A percentile compares a stretch with the other conserved stretches of the same genome.
phyloP scores from a whole-genome alignment of 2,888 invertebrate species.

The Phengaris alcon region DNA sequence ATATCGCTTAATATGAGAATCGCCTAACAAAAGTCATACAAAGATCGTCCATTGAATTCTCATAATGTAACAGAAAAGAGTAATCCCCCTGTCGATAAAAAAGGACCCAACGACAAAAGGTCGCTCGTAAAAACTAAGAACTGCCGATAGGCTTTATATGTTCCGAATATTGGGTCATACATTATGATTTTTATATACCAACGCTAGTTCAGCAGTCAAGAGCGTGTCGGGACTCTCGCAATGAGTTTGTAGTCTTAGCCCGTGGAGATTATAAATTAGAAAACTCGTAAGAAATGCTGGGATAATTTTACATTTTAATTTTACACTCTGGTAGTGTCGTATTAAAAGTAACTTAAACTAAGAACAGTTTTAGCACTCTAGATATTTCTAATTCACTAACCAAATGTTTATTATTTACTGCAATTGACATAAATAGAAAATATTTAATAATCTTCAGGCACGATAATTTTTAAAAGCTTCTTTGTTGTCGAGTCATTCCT shows the following conservation, averaged over 20 bases:
- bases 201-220: not conserved
- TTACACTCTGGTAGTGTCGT: no score
- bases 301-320: no score
- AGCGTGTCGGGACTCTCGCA: not conserved
- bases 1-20: not conserved
- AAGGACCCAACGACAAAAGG: conserved; percentile 12
- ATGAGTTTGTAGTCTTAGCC: no score
- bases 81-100: not conserved
- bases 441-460: no score
- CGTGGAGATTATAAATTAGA: no score
- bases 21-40: not conserved
- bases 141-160: conserved; percentile 21
- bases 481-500: not conserved
- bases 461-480: not conserved
- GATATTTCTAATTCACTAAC: no score
- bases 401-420: no score
- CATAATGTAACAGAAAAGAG: not conserved
- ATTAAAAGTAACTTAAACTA: no score
- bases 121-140: conserved; percentile 19
- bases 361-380: no score
- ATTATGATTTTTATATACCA: not conserved
- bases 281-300: no score
- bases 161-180: conserved; percentile 16
- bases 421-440: no score
- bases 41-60: not conserved